Evolutionary conservation across 2,797 vertebrate species (phyloP).

Genomic region (Eulemur rubriventer): DNA sequence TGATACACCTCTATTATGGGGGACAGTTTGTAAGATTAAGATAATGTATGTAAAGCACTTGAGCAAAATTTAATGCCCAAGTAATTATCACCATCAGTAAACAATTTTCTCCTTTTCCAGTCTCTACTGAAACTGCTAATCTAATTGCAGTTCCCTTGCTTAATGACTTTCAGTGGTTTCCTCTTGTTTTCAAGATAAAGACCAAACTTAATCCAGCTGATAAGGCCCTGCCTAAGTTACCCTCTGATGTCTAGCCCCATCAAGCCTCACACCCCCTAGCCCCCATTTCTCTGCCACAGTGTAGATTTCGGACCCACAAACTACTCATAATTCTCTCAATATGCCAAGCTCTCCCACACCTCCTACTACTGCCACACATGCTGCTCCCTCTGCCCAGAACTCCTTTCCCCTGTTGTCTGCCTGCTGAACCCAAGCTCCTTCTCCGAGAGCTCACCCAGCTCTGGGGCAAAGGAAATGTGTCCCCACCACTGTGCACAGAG

Average conservation of each 20-base stretch:
- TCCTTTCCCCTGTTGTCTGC: not conserved
- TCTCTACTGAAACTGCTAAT: not conserved
- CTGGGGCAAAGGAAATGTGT: not conserved
- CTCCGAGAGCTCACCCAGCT: not conserved
- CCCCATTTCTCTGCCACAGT: not conserved
- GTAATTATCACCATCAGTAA: not conserved
- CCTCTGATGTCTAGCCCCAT: not conserved
- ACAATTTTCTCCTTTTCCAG: not conserved
- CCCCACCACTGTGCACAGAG: not conserved
- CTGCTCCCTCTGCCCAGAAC: not conserved
- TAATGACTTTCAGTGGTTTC: not conserved
- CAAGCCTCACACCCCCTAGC: no score
- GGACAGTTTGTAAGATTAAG: not conserved
- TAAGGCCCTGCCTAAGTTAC: not conserved
- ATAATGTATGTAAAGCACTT: not conserved
- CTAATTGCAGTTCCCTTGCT: not conserved
- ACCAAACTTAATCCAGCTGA: not conserved
- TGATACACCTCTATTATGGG: not conserved
- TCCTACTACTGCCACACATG: not conserved
- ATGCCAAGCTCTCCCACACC: not conserved
- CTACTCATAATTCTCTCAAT: not conserved
- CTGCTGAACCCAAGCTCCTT: not conserved
- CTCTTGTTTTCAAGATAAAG: not conserved
- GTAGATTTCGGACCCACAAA: not conserved
- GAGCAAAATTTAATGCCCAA: not conserved